Evolutionary conservation across 2,113 vertebrate species (phyloP), one percentile per base, ranked within the genome.

Genomic region (Paracanthobrama guichenoti): DNA sequence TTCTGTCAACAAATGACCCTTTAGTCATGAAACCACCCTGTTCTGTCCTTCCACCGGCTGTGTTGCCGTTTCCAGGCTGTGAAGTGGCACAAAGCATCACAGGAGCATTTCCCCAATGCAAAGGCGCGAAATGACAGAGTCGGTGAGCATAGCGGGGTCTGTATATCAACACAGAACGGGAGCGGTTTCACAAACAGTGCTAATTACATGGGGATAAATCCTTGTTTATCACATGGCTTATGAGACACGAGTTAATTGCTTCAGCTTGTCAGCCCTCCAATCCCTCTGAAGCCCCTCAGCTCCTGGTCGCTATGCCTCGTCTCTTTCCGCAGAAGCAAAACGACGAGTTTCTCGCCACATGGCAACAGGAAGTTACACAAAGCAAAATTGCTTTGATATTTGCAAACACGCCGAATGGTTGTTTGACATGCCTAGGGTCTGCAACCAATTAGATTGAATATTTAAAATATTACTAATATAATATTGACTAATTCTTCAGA

Each of bases 141-240:
- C 59, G 71, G 83, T 72, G 78, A 89, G 86, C 79, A 31, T 75
- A 35, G 86, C 48, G 24, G 48, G 53, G 44, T 20, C 71, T 82
- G 88, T 89, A 92, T 92, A 93, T 94, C 92, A 91, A 87, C 46
- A 74, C 59, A 46, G 89, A 89, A 90, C 90, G 90, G 90, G 86
- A 66, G 87, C 84, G 90, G 89, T 91, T 93, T 94, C 90, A 93
- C 91, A 94, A 93, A 94, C 93, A 90, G 87, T 78, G 82, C 92
- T 94, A 94, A 95, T 95, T 94, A 94, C 90, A 94, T 84, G 39
- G 83, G 91, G 89, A 94, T 94, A 91, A 93, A 93, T 92, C 89
- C 92, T 86, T 92, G 91, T 92, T 94, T 92, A 93, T 94, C 92
- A 91, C 87, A 86, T 85, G 82, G 92, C 92, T 94, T 94, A 93